Base-by-base conservation (phyloP, 2,113 vertebrate species). In the Marmota monax region DNA sequence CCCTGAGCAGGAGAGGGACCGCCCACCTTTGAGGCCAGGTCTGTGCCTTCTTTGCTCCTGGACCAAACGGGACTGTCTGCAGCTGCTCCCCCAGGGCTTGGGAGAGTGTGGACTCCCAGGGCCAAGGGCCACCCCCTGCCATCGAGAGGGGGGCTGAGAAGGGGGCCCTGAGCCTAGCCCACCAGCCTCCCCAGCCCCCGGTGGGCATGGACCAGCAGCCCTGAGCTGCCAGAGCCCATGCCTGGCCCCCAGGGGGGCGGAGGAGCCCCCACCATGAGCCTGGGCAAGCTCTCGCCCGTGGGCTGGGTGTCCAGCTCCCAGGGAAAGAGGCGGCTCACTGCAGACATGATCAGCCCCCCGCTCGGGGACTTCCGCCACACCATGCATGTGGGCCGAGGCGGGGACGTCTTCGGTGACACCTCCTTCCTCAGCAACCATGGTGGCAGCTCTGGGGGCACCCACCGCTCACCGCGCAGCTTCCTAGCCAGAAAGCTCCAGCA, bases 361-460 rank as follows among this genome's bases (percentile, higher is more conserved):
- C 96, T 99, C 25, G 99, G 99, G 0, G 99, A 99, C 98, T 99
- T 99, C 95, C 99, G 99, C 32, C 99, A 99, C 96, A 99, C 99
- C 58, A 99, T 99, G 99, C 99, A 99, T 0, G 99, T 99, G 42
- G 99, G 99, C 29, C 99, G 99, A 0, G 99, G 99, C 0, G 99
- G 99, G 0, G 99, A 99, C 0, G 99, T 99, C 90, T 99, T 99
- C 0, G 99, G 99, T 0, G 99, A 99, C 98, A 99, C 99, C 61
- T 99, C 99, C n/a, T 99, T 99, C 98, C 99, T 99, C 8, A 99
- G 99, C 97, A 99, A 99, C 98, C 99, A 99, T 0, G 99, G 99
- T 0, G 99, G 99, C 53, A 4, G 88, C 0, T 97, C 97, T 17
- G 95, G 98, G 0, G 94, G 98, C 12, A 98, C 97, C 86, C 98